These are phyloP conservation scores for Spheniscus mendiculus DNA, from an alignment of 2,113 vertebrate genomes.

Conservation along the genomic window DNA sequence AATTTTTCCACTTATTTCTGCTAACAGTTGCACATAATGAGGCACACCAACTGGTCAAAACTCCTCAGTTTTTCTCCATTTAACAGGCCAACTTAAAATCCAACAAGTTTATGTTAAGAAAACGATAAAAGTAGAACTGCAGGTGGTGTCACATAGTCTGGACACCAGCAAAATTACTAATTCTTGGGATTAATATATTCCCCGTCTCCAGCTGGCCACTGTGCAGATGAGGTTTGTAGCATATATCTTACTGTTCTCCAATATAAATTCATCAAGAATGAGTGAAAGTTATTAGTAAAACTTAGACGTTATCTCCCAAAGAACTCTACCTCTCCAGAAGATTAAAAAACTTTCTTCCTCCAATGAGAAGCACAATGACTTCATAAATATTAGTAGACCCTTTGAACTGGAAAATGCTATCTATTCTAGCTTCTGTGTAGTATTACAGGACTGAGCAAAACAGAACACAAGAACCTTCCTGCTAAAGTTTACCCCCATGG, in stretches of 20 bases:
- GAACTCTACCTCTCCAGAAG: neutral
- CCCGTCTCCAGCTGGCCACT: neutral
- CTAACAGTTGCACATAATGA: neutral
- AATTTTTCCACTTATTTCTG: neutral
- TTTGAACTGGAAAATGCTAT: slow-evolving; percentile 21
- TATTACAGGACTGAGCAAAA: neutral
- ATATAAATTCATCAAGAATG: neutral
- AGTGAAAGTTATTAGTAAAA: neutral
- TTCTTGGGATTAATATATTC: neutral
- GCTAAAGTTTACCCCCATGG: neutral
- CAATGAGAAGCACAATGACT: neutral
- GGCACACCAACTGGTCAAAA: neutral
- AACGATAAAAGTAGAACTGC: neutral
- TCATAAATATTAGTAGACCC: neutral
- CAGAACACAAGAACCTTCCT: neutral
- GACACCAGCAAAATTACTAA: neutral
- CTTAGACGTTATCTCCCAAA: neutral
- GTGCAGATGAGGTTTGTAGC: neutral
- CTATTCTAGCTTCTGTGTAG: neutral
- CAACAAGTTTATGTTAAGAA: neutral
- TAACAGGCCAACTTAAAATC: neutral
- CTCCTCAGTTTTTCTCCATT: neutral
- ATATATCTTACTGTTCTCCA: neutral
- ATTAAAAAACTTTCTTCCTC: neutral
- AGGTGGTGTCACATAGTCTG: neutral